Percentiles rank a stretch among this genome's conserved stretches.
Conservation (phyloP, 2,797 vertebrate species). For the Esox lucius region DNA sequence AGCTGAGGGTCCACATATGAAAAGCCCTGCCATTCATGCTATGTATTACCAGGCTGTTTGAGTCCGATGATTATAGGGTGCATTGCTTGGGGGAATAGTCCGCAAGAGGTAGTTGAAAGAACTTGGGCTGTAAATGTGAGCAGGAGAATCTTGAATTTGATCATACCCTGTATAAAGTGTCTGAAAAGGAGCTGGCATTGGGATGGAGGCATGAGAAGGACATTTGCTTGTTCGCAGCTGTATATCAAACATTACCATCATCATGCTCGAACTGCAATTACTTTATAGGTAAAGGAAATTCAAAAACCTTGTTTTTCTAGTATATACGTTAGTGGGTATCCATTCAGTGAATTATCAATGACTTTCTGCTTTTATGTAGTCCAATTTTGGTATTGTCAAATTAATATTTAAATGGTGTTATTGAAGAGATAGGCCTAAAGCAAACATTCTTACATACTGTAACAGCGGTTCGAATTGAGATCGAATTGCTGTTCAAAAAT, state of each 20-base stretch:
- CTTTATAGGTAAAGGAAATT: background rate
- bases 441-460: background rate
- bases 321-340: background rate
- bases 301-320: constrained; percentile 3
- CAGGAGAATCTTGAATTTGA: no score
- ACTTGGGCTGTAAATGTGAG: no score
- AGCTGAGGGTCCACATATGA: no score
- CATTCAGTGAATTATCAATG: background rate
- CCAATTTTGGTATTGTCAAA: background rate
- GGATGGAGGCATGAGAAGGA: background rate
- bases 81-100: no score
- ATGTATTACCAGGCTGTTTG: no score
- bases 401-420: constrained; percentile 6
- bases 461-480: background rate
- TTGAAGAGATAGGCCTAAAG: background rate
- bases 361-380: background rate
- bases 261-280: background rate
- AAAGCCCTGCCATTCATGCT: no score
- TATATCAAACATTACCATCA: background rate
- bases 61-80: no score
- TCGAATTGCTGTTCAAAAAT: constrained; percentile 1
- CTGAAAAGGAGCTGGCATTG: no score
- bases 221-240: background rate
- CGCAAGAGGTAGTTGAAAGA: no score
- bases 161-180: no score